A percentile compares a stretch with the other conserved stretches of the same genome.
Evolutionary conservation across 1,140 invertebrate genomes (phyloP).

Genomic region (Achatina immaculata): DNA sequence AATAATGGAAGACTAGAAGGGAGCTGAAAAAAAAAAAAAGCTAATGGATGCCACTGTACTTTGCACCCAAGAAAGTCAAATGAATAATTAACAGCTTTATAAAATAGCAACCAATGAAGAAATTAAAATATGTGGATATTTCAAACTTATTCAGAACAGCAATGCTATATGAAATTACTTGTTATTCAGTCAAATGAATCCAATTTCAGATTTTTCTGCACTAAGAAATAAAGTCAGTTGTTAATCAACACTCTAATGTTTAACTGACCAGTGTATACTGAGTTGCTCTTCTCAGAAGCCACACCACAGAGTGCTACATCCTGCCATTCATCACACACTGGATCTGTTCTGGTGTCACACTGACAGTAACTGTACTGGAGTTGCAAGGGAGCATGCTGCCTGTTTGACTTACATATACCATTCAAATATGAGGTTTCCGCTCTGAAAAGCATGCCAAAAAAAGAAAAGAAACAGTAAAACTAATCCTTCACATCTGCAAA

Average conservation of each 20-base stretch:
- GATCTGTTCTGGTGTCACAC: neutral
- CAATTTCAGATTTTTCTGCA: too few species aligned
- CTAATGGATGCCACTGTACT: too few species aligned
- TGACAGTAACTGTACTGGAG: neutral
- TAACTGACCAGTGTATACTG: slow-evolving; percentile 3
- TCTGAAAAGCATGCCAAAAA: neutral
- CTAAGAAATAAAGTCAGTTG: neutral
- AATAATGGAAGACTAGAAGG: too few species aligned
- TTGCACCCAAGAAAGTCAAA: too few species aligned
- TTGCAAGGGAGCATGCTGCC: neutral
- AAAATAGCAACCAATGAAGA: too few species aligned
- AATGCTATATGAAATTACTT: too few species aligned
- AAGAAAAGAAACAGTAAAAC: too few species aligned
- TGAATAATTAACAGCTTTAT: too few species aligned
- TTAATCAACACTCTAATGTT: neutral
- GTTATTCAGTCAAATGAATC: too few species aligned
- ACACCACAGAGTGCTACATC: slow-evolving; percentile 6
- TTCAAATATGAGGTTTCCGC: neutral
- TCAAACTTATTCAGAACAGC: too few species aligned
- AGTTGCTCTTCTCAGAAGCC: neutral
- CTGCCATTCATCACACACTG: neutral
- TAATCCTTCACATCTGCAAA: too few species aligned
- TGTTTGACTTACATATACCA: neutral
- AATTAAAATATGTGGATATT: neutral
- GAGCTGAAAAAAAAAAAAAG: too few species aligned